These are phyloP conservation scores for Diacarnus erythraeanus DNA, from an alignment of 37 sponge, comb jelly and placozoan genomes.

Conservation along the genomic window DNA sequence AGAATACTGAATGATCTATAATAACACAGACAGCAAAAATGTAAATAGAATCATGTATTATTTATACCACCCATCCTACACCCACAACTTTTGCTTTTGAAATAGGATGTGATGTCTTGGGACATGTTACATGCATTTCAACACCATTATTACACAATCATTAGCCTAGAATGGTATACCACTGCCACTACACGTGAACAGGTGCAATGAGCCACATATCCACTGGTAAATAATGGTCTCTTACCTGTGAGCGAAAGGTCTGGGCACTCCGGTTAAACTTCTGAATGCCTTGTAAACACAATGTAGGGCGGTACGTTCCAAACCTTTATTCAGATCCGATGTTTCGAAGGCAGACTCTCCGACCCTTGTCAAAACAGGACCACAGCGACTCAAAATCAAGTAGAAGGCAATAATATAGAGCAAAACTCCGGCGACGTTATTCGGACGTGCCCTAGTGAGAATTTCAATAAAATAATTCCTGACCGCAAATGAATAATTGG, in stretches of 20 bases:
- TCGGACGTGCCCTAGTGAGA: not conserved
- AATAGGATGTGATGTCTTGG: too few relatives aligned
- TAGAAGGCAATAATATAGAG: slow-evolving; percentile 5
- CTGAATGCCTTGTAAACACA: slow-evolving; percentile 11
- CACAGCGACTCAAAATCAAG: slow-evolving; percentile 20
- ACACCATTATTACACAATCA: too few relatives aligned
- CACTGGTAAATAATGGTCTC: not conserved
- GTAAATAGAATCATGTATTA: not conserved
- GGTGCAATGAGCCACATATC: too few relatives aligned
- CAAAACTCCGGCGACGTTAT: slow-evolving; percentile 1
- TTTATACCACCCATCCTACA: too few relatives aligned
- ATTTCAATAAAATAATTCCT: not conserved
- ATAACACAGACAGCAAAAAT: too few relatives aligned
- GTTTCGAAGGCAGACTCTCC: slow-evolving; percentile 20
- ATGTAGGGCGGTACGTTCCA: not conserved
- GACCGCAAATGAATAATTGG: not conserved
- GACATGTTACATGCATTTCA: too few relatives aligned
- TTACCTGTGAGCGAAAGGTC: slow-evolving; percentile 20
- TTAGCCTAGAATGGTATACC: too few relatives aligned
- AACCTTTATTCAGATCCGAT: not conserved
- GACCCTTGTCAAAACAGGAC: slow-evolving; percentile 11
- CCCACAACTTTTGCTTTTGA: too few relatives aligned
- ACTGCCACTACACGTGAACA: too few relatives aligned
- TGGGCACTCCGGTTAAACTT: slow-evolving; percentile 7
- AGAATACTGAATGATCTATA: not conserved